These are phyloP conservation scores for Leucophenga montana DNA, from an alignment of 2,888 invertebrate genomes.

Conservation along the genomic window DNA sequence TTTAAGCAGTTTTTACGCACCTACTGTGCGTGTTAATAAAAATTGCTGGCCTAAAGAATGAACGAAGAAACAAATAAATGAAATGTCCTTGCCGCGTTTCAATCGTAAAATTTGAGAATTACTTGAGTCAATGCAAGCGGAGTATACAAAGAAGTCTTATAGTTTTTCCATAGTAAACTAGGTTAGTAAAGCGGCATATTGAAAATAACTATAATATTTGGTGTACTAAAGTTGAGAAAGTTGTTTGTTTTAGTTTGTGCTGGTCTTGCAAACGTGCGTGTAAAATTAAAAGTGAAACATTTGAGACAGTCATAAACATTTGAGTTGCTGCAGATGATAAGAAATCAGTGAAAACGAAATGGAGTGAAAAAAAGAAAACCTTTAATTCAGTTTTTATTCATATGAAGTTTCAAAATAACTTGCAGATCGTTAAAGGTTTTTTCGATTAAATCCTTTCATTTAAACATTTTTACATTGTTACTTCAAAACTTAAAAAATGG, in stretches of 20 bases:
- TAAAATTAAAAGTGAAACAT: conserved; percentile 56
- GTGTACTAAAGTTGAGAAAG: conserved; percentile 18
- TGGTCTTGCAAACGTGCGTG: not conserved
- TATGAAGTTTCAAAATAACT: too few relatives aligned
- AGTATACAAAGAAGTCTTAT: not conserved
- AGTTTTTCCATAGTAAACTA: conserved; percentile 8
- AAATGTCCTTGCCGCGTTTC: conserved; percentile 50
- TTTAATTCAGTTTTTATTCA: too few relatives aligned
- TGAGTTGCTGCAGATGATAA: not conserved
- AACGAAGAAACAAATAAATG: conserved; percentile 17
- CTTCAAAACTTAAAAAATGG: too few relatives aligned
- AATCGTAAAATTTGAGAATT: conserved; percentile 60
- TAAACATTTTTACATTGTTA: too few relatives aligned
- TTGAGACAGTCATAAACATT: conserved; percentile 61
- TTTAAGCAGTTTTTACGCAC: conserved; percentile 35
- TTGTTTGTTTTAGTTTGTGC: conserved; percentile 27
- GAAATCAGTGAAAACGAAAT: not conserved
- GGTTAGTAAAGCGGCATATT: conserved; percentile 42
- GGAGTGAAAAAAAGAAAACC: not conserved
- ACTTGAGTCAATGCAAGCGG: conserved; percentile 60
- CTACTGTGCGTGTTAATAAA: conserved; percentile 54
- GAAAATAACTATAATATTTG: conserved; percentile 26
- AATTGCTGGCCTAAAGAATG: conserved; percentile 29
- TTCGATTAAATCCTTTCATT: too few relatives aligned
- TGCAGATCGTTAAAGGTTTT: too few relatives aligned